A percentile compares a stretch with the other conserved stretches of the same genome.
Evolutionary conservation across 2,797 vertebrate species (phyloP).

Genomic region (Anolis apletophallus): DNA sequence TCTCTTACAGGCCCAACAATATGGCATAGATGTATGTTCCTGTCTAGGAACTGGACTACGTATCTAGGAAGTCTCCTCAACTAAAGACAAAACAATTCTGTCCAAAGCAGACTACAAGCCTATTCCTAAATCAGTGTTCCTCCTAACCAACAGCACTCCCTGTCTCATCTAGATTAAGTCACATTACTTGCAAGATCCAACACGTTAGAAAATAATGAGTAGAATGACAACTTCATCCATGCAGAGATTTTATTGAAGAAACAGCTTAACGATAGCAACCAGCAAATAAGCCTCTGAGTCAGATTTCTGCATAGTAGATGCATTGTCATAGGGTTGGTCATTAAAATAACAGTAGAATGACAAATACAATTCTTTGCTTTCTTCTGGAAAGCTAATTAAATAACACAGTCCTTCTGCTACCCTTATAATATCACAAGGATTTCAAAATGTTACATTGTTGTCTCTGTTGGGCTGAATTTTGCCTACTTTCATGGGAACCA

Average conservation of each 20-base stretch:
- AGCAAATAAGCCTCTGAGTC: background rate
- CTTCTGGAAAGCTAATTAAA: background rate
- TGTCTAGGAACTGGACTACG: background rate
- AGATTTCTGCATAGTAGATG: background rate
- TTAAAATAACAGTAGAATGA: constrained; percentile 12
- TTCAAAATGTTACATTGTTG: background rate
- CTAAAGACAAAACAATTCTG: background rate
- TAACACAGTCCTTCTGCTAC: background rate
- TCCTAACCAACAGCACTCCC: background rate
- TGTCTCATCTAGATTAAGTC: background rate
- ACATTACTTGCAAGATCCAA: background rate
- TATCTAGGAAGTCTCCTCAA: background rate
- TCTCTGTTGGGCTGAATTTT: background rate
- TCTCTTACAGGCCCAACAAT: background rate
- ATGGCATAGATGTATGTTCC: background rate
- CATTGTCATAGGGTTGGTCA: background rate
- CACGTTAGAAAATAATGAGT: background rate
- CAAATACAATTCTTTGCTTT: background rate
- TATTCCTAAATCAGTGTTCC: background rate
- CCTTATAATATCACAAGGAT: background rate
- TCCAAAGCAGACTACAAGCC: background rate
- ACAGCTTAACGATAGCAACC: background rate
- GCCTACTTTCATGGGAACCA: background rate
- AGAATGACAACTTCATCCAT: background rate
- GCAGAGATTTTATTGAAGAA: background rate